Evolutionary conservation across 1,140 invertebrate genomes (phyloP).

Genomic region (Vanessa tameamea): DNA sequence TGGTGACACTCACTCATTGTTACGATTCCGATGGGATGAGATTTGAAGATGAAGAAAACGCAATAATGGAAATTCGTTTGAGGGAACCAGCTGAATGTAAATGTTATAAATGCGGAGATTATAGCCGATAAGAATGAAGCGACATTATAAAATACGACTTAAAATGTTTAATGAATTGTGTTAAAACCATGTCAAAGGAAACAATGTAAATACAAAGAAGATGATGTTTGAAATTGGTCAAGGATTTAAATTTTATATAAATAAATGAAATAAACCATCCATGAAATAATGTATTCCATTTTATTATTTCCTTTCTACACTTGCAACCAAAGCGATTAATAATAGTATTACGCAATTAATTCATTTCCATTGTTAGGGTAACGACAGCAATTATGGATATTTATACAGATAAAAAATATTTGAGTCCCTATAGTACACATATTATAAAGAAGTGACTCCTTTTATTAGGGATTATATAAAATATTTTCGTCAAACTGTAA

Average conservation of each 20-base stretch:
- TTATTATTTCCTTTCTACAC: neutral
- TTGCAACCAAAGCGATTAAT: neutral
- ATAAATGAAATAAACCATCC: slow-evolving; percentile 5
- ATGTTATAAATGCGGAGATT: slow-evolving; percentile 93
- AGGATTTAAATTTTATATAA: slow-evolving; percentile 26
- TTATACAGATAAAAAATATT: no score
- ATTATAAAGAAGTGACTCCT: no score
- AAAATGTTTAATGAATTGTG: neutral
- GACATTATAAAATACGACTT: neutral
- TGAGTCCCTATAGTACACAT: no score
- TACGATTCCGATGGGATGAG: slow-evolving; percentile 92
- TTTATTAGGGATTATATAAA: no score
- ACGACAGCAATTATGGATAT: no score
- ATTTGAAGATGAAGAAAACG: slow-evolving; percentile 83
- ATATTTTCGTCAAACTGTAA: no score
- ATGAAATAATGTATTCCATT: neutral
- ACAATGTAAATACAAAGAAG: slow-evolving; percentile 11
- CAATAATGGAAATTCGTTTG: slow-evolving; percentile 89
- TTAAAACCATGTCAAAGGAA: slow-evolving; percentile 6
- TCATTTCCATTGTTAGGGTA: no score
- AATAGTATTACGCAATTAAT: no score
- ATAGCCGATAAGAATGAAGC: slow-evolving; percentile 80
- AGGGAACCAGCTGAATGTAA: slow-evolving; percentile 93
- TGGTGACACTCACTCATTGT: slow-evolving; percentile 91
- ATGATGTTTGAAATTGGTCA: slow-evolving; percentile 19